Evolutionary conservation across 2,113 vertebrate genomes (phyloP), one percentile per base, ranked within the genome.

Genomic region (Macrotus californicus): DNA sequence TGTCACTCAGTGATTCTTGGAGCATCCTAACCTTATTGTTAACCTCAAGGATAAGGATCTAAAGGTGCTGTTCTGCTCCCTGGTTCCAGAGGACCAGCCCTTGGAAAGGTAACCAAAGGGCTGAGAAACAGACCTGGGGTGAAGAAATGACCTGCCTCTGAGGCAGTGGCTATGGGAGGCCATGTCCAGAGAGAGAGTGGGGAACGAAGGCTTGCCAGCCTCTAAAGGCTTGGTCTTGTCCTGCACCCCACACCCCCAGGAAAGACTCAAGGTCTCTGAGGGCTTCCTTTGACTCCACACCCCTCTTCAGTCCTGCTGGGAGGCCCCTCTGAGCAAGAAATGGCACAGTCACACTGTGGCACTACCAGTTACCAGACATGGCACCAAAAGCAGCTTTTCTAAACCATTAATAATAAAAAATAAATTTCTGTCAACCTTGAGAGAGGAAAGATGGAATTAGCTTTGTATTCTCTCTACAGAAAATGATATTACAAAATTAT

Each of bases 391-490:
- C 6, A 13, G 67, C 48, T 46, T 88, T 66, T 54, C 66, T n/a
- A 80, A 81, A 66, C 52, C 50, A 52, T 46, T 86, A 84, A 70
- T 56, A 59, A 70, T 21, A 72, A 75, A 43, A 87, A 80, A 36
- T 13, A 83, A 48, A 85, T 52, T 76, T 92, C 50, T 81, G 31
- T 52, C 59, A 48, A 24, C 34, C 56, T 72, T 77, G 82, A 86
- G 56, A 36, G 0, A 48, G 70, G 93, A 72, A 88, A 90, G n/a
- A 76, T 61, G 52, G 76, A 85, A 95, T 88, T 80, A 75, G 50
- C 41, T 90, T 87, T 91, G 70, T 59, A 26, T 94, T 94, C 66
- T 90, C 36, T 81, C 43, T 85, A 50, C 6, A 91, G 85, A 91
- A 92, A 72, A 48, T 52, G 39, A 18, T 77, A 81, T 41, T 24